Base-by-base conservation (phyloP, 2,113 vertebrate genomes). In the Camelus bactrianus region DNA sequence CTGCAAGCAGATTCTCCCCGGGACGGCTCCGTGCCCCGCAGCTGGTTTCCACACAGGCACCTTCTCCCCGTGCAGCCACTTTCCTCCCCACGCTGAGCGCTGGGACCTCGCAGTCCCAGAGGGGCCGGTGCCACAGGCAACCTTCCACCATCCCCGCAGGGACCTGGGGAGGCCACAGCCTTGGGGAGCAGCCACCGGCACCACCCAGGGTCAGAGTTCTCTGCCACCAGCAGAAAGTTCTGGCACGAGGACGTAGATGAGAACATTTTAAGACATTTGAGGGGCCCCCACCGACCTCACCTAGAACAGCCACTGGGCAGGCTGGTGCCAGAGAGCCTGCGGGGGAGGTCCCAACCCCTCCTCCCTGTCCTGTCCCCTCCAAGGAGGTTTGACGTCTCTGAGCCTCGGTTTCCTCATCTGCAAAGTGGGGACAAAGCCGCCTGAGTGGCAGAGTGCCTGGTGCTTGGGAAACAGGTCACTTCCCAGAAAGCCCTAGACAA, bases 161-260 rank as follows among this genome's bases (percentile, higher is more conserved):
- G 70, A 6, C 70, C 26, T 15, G 26, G 72, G 72, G 58, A 8
- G 12, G 28, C 22, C 35, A 4, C 22, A 10, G 77, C n/a, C 35
- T 42, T 22, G 5, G 10, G 1, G 24, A 38, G 3, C 14, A 26
- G 77, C 7, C 5, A 8, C 54, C 9, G 30, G 52, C 8, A 38
- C 75, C 14, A 20, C 38, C 76, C 50, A 12, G 30, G 48, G 48
- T 30, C 9, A 0, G 48, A 13, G 32, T 20, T 52, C 46, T 32
- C 48, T 26, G 28, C 15, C 65, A 93, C 82, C 93, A 92, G 96
- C 98, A 97, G 86, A 19, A 17, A 4, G 19, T 4, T 19, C 20
- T n/a, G 10, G 0, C 54, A 38, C 5, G 4, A 52, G 10, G 62
- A 50, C 19, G 4, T 0, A n/a, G 30, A 7, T 35, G 13, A 1